These are phyloP conservation scores for Melanocharis versteri DNA, from an alignment of 2,113 vertebrate genomes.

Conservation along the genomic window DNA sequence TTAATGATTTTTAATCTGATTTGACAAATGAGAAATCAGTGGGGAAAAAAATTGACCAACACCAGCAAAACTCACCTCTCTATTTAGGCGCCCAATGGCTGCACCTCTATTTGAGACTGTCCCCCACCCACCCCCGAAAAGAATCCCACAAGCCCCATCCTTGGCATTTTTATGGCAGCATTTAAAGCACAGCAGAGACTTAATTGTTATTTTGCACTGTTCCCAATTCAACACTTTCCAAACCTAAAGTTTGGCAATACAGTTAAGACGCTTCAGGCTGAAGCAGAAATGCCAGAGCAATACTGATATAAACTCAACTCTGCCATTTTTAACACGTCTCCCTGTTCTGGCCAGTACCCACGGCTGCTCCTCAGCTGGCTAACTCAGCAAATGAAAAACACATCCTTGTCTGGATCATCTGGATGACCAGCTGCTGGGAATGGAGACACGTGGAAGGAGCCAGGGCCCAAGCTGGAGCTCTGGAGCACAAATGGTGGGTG, in stretches of 20 bases:
- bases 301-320: neutral
- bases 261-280: neutral
- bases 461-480: neutral
- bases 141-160: neutral
- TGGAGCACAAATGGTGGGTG: neutral
- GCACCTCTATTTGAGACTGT: neutral
- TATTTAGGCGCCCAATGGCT: neutral
- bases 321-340: neutral
- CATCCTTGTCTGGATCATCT: neutral
- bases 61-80: neutral
- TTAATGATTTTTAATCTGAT: conserved; percentile 27
- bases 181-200: neutral
- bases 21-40: conserved; percentile 6
- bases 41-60: neutral
- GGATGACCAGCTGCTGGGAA: neutral
- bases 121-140: neutral
- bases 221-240: neutral
- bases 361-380: neutral
- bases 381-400: neutral
- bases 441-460: neutral
- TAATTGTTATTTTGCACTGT: neutral
- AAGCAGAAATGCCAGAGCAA: neutral
- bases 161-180: neutral
- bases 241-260: neutral
- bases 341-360: neutral